These are phyloP conservation scores for Desoria tigrina DNA, from an alignment of 2,888 invertebrate species.

Conservation along the genomic window DNA sequence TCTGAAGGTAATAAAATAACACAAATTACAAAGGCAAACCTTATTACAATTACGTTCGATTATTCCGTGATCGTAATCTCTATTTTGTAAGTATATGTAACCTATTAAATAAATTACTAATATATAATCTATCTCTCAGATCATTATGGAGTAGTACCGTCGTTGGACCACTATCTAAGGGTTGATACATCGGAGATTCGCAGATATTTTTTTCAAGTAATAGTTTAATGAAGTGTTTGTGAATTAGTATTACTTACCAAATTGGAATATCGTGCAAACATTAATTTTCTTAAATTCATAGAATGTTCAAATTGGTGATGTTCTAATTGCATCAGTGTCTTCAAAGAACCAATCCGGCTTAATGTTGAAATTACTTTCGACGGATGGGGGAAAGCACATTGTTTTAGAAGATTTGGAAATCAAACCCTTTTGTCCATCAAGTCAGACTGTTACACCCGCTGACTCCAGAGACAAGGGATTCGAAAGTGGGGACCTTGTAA, in stretches of 20 bases:
- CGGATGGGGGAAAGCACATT: constrained; percentile 74
- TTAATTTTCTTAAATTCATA: constrained; percentile 38
- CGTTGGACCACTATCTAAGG: constrained; percentile 79
- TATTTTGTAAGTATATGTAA: neutral
- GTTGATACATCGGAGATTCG: constrained; percentile 75
- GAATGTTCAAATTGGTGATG: constrained; percentile 57
- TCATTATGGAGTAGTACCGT: constrained; percentile 79
- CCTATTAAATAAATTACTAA: too few species aligned
- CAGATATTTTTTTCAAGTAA: constrained; percentile 80
- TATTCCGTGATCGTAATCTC: too few species aligned
- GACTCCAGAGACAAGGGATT: constrained; percentile 62
- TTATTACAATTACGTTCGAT: too few species aligned
- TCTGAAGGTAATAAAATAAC: constrained; percentile 40
- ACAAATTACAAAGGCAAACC: neutral
- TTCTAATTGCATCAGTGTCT: constrained; percentile 57
- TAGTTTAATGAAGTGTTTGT: constrained; percentile 39
- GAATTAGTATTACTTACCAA: neutral
- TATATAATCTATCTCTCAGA: constrained; percentile 60
- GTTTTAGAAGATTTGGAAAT: constrained; percentile 84
- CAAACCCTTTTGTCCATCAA: constrained; percentile 62
- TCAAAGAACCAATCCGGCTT: constrained; percentile 57
- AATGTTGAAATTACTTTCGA: constrained; percentile 75
- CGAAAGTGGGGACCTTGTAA: constrained; percentile 79
- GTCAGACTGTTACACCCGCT: constrained; percentile 40
- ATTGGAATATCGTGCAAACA: neutral